A percentile compares a stretch with the other conserved stretches of the same genome.
Conservation (phyloP, 2,113 vertebrate genomes). For the Microcebus jonahi region DNA sequence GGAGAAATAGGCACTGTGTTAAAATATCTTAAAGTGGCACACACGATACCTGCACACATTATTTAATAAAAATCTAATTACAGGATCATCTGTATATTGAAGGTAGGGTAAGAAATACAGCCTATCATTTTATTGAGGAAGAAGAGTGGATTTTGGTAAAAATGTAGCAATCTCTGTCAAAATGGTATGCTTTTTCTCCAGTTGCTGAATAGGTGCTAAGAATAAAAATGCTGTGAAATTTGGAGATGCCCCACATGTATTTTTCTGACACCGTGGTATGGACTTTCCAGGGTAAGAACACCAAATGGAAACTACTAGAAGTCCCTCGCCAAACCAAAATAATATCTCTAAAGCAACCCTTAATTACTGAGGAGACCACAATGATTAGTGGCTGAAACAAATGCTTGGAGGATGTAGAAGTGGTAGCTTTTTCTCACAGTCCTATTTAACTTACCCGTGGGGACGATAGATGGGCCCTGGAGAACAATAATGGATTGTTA, state of each 20-base stretch:
- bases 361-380: background rate
- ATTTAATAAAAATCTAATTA: background rate
- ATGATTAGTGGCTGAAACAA: background rate
- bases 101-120: background rate
- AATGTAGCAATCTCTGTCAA: background rate
- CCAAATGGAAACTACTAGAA: background rate
- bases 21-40: background rate
- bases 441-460: background rate
- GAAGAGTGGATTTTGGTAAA: background rate
- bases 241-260: background rate
- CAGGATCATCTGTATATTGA: background rate
- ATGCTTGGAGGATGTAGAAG: background rate
- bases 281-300: background rate
- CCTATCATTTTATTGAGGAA: background rate
- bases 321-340: background rate
- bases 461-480: background rate
- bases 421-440: background rate
- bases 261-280: background rate
- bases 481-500: background rate
- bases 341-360: background rate
- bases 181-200: background rate
- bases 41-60: background rate
- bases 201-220: background rate
- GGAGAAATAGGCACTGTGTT: background rate
- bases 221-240: background rate